Base-by-base conservation (phyloP, 2,888 invertebrate species). In the Pyrrhosoma nymphula region DNA sequence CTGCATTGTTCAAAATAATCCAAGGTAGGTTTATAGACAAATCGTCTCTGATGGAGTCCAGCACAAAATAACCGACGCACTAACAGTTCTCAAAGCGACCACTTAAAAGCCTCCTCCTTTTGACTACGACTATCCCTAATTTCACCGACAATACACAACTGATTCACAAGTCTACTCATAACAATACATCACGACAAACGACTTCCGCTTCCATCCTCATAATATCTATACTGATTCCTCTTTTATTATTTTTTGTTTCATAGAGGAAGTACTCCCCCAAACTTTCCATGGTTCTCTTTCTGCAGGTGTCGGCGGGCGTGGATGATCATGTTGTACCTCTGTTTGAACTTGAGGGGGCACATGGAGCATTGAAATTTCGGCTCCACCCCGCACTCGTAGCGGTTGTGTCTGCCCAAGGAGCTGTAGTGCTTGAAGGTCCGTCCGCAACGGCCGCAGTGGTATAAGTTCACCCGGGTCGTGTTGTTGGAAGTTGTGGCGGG, bases 341-440 rank as follows among this genome's bases (percentile, higher is more conserved):
- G 96, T 91, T 96, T 96, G 95, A 96, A 96, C 47, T 95, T 95
- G 30, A 95, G 88, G 30, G 95, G 95, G 90, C 96, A 96, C 75
- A 96, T 95, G 16, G 95, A 96, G 89, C 96, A 95, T 56, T 90
- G 88, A 90, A 95, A 95, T 60, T 93, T 95, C 26, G 95, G 95
- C 93, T 93, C 93, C 69, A 96, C 96, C 8, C 97, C 97, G 95
- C 97, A 97, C 95, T 97, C 96, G 95, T 96, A 96, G 90, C 96
- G 96, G 23, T 96, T 95, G 95, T 96, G 96, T 95, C 96, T 96
- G 95, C 96, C 96, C 96, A 93, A 55, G 93, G 93, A 93, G 93
- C 93, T 93, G 93, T 95, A 95, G 95, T 97, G 97, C 95, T 97
- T 97, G 96, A 97, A 97, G 95, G 97, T 96, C 90, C 96, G 96